These are phyloP conservation scores for Podilymbus podiceps DNA, from an alignment of 2,113 vertebrate species.

Conservation along the genomic window DNA sequence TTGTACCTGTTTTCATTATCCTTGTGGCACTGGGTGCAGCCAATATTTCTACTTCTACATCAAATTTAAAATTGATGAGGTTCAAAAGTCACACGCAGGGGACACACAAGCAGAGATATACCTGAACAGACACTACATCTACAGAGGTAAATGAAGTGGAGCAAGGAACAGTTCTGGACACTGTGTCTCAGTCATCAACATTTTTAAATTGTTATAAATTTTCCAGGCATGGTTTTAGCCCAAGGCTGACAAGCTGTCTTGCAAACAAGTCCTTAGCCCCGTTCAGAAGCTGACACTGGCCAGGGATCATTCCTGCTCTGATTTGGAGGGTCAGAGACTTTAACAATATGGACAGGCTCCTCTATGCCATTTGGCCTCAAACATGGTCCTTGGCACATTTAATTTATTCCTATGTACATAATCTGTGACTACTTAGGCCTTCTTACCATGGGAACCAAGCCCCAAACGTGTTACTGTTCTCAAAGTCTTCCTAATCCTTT, in stretches of 20 bases:
- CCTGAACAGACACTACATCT: neutral
- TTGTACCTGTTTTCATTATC: neutral
- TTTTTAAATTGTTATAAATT: neutral
- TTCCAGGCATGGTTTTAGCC: neutral
- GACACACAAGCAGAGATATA: neutral
- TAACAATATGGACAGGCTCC: neutral
- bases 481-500: neutral
- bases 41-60: neutral
- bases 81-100: neutral
- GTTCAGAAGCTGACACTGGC: neutral
- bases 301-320: neutral
- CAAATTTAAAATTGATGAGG: neutral
- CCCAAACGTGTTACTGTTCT: neutral
- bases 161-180: neutral
- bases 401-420: neutral
- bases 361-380: neutral
- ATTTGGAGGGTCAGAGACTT: neutral
- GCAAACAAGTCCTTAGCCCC: neutral
- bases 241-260: neutral
- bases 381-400: neutral
- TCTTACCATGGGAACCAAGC: neutral
- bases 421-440: neutral
- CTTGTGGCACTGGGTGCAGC: neutral
- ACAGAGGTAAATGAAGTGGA: neutral
- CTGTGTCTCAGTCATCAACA: fast-evolving